Evolutionary conservation across 2,888 invertebrate genomes (phyloP), one percentile per base, ranked within the genome.

Genomic region (Anorthoa munda): DNA sequence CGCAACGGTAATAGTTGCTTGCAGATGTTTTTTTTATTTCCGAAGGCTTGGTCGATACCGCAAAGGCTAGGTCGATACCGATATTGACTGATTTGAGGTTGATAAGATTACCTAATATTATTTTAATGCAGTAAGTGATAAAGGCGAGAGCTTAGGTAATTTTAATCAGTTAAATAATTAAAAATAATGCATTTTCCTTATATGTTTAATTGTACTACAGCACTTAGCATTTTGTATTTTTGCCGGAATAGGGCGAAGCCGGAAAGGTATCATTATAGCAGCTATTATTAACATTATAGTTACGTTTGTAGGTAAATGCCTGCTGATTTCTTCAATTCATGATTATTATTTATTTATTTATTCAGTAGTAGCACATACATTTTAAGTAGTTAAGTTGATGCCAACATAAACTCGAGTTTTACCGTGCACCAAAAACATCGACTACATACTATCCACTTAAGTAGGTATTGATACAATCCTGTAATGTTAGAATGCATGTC

Each of bases 181-280:
- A 60, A 56, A 23, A 12, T 21, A 48, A 63, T 12, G 4, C 2
- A 59, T 73, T 73, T 73, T 82, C 61, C 67, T 71, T 67, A 4
- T 63, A 26, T 15, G 11, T 51, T 69, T 31, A 60, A 78, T 39
- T 81, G 18, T 51, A 66, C 21, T 39, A n/a, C 13, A 58, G 55
- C 26, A 17, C 4, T 68, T 48, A 58, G 13, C 56, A 68, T 67
- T 46, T 26, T 4, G 66, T 58, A 1, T 61, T 72, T 59, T 50
- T 61, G 58, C 79, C 75, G 75, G 81, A 78, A 48, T 13, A 79
- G 83, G 81, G 81, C 81, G 81, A 65, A 66, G 83, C 81, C 81
- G 81, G 81, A 83, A 71, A 59, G 15, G 12, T 45, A 63, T 82
- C 56, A 79, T 83, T 81, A 83, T 70, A 78, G 69, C 64, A 64